phyloP scores from a whole-genome alignment of 1,140 invertebrate genomes.

The Drosophila erecta region DNA sequence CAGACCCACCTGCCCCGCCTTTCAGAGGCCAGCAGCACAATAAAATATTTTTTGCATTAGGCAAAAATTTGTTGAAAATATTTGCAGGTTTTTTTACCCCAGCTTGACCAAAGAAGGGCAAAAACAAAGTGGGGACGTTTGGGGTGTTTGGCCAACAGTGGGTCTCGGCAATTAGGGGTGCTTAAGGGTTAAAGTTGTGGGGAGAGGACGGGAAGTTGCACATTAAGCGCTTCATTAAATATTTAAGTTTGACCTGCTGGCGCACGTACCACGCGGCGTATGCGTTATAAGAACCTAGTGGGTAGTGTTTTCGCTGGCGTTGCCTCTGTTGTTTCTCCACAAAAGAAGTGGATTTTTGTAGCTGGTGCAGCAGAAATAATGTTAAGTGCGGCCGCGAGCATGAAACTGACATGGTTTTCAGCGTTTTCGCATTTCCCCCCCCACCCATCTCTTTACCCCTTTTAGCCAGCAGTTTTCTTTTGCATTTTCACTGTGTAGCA shows the following conservation, averaged over 20 bases:
- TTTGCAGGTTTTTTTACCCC: constrained; percentile 44
- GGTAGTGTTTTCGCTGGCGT: constrained; percentile 23
- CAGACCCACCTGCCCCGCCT: constrained; percentile 13
- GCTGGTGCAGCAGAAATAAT: constrained; percentile 75
- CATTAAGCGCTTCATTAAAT: constrained; percentile 82
- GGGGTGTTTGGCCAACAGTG: not conserved
- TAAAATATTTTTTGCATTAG: constrained; percentile 80
- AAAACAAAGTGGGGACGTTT: not conserved
- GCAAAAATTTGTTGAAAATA: constrained; percentile 77
- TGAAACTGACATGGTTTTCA: constrained; percentile 80
- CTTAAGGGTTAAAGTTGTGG: constrained; percentile 37
- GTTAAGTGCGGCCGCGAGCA: constrained; percentile 80
- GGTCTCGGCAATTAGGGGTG: constrained; percentile 63
- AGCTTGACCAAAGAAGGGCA: constrained; percentile 38
- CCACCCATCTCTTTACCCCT: constrained; percentile 15
- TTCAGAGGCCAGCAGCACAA: constrained; percentile 29
- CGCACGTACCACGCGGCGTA: constrained; percentile 62
- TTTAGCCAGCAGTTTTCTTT: constrained; percentile 44
- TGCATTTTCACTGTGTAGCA: constrained; percentile 33
- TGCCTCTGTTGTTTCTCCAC: constrained; percentile 49
- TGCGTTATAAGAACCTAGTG: constrained; percentile 48
- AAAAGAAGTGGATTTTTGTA: constrained; percentile 58
- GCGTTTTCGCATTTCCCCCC: constrained; percentile 41
- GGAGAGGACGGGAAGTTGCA: constrained; percentile 41
- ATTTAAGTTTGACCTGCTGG: constrained; percentile 71